Conservation (phyloP, 1,140 invertebrate genomes). For the Propsilocerus akamusi region DNA sequence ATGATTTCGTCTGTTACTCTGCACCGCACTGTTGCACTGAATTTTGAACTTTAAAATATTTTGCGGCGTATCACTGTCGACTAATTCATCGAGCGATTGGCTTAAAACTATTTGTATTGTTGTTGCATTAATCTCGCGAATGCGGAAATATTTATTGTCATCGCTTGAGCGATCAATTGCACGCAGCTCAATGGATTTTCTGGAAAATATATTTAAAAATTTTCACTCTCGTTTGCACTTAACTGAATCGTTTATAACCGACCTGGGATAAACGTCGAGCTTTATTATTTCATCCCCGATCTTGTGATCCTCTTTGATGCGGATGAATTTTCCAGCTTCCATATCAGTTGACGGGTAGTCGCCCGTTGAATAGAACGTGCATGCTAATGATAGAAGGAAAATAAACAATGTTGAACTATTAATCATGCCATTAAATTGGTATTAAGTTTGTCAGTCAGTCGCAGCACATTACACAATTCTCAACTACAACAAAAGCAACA, state of each 20-base stretch:
- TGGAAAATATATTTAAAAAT: background rate
- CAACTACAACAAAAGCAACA: too few relatives aligned
- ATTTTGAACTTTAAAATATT: constrained; percentile 68
- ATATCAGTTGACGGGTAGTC: background rate
- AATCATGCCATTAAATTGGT: background rate
- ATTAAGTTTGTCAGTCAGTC: too few relatives aligned
- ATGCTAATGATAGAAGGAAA: background rate
- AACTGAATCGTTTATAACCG: background rate
- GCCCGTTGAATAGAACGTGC: background rate
- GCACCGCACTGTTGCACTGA: constrained; percentile 26
- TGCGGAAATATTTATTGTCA: constrained; percentile 21
- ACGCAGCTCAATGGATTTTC: constrained; percentile 14
- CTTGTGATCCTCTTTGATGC: background rate
- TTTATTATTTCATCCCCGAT: background rate
- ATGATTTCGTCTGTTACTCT: constrained; percentile 21
- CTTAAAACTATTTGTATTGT: constrained; percentile 51
- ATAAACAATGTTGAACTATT: background rate
- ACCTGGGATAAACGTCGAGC: background rate
- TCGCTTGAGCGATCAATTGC: constrained; percentile 13
- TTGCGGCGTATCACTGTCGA: constrained; percentile 56
- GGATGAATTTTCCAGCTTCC: background rate
- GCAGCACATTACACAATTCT: too few relatives aligned
- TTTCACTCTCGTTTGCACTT: background rate
- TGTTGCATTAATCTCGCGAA: constrained; percentile 35
- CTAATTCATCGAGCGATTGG: constrained; percentile 54